These are phyloP conservation scores for Tetragnatha montana DNA, from an alignment of 2,888 invertebrate genomes.

Conservation along the genomic window DNA sequence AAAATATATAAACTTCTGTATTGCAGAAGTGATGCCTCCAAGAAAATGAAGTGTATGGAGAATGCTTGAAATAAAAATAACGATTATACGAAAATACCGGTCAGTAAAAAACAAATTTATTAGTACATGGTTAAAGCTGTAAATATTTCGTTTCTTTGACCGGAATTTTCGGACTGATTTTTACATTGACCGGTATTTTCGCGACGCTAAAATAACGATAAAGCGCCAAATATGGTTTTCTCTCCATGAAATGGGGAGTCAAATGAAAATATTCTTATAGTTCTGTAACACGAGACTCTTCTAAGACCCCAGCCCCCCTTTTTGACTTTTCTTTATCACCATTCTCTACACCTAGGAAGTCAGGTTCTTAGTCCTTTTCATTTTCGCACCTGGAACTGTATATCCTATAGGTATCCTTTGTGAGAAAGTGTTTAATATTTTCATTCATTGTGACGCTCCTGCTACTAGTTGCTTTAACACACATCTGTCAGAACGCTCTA, in stretches of 20 bases:
- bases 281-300: conserved; percentile 40
- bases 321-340: conserved; percentile 12
- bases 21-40: too few relatives aligned
- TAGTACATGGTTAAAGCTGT: too few relatives aligned
- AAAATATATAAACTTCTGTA: too few relatives aligned
- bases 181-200: too few relatives aligned
- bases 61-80: too few relatives aligned
- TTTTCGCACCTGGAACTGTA: conserved; percentile 39
- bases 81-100: too few relatives aligned
- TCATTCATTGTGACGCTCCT: neutral
- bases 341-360: conserved; percentile 18
- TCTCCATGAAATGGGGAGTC: neutral
- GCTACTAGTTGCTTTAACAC: neutral
- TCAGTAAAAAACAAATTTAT: too few relatives aligned
- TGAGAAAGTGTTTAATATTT: neutral
- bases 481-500: neutral
- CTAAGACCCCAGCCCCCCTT: conserved; percentile 4
- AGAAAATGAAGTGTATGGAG: too few relatives aligned
- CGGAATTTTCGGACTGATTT: too few relatives aligned
- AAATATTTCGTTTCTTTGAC: too few relatives aligned
- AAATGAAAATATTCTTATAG: conserved; percentile 34
- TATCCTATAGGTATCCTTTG: neutral
- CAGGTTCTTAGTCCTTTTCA: conserved; percentile 22
- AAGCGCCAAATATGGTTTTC: conserved; percentile 2
- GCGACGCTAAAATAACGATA: conserved; percentile 14